Base-by-base conservation (phyloP, 1,140 invertebrate species). In the Linepithema humile region DNA sequence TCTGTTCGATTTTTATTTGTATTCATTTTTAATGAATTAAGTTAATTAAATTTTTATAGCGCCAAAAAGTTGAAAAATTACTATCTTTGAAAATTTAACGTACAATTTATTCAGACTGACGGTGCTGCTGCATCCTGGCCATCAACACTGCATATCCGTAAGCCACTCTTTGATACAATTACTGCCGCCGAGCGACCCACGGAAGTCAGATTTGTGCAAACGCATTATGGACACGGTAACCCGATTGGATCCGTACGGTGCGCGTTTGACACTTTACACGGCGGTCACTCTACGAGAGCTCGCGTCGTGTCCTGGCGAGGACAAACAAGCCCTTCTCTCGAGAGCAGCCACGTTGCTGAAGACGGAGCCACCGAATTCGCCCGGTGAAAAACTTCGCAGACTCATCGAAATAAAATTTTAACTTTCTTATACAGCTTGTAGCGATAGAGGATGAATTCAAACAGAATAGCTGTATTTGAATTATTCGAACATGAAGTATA, bases 131-230 rank as follows among this genome's bases (percentile, higher is more conserved):
- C 97, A 98, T 94, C 96, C 96, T 0, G 96, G 97, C 90, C 97
- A 98, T 93, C 98, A 97, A 91, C 97, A 97, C 89, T 95, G 97
- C 83, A 97, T 97, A 87, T 96, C 96, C 3, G 95, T 98, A 15
- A 96, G 97, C 88, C 97, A 98, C 92, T 97, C 97, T 0, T 92
- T 98, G 45, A 95, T 98, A 23, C 97, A 98, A 90, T 90, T 98
- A 4, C 90, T 95, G 12, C 86, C 96, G 2, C 93, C 95, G 0
- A 94, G 95, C 35, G 95, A 96, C 78, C 94, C 95, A 57, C 91
- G 96, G 40, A 95, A 96, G 32, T 90, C 95, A 3, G 95, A 95
- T 50, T 95, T 97, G 90, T 97, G 97, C 83, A 94, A 95, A 67
- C 96, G 97, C 65, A 93, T 98, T 0, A 93, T 97, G 69, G 92